Conservation (phyloP, 2,113 vertebrate genomes). For the Tonatia bakeri region DNA sequence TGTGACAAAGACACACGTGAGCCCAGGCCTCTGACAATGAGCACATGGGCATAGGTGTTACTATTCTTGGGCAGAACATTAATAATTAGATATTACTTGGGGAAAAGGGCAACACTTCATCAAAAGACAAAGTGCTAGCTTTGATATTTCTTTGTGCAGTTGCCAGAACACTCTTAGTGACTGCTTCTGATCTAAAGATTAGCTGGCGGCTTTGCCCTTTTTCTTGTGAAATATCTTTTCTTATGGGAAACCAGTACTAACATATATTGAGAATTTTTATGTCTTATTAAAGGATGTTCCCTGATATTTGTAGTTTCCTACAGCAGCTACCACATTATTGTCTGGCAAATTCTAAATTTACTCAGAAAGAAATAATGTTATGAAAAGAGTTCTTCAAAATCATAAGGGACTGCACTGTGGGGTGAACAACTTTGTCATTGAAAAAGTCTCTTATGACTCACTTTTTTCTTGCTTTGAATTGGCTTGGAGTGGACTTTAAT, state of each 20-base stretch:
- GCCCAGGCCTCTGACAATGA: neutral
- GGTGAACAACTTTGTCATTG: neutral
- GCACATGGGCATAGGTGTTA: slow-evolving; percentile 25
- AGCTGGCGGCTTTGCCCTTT: slow-evolving; percentile 81
- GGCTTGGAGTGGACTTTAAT: neutral
- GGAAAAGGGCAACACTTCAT: slow-evolving; percentile 80
- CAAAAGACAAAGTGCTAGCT: slow-evolving; percentile 77
- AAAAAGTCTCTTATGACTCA: neutral
- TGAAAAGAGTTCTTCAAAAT: slow-evolving; percentile 63
- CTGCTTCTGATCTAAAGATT: slow-evolving; percentile 78
- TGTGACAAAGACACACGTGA: neutral
- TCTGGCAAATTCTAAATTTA: slow-evolving; percentile 73
- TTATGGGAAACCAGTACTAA: slow-evolving; percentile 74
- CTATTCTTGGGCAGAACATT: slow-evolving; percentile 72
- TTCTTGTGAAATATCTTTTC: slow-evolving; percentile 77
- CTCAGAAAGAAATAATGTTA: slow-evolving; percentile 62
- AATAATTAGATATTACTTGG: slow-evolving; percentile 79
- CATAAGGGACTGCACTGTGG: neutral
- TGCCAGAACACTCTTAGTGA: slow-evolving; percentile 67
- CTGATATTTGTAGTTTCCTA: slow-evolving; percentile 75
- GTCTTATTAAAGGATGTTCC: slow-evolving; percentile 78
- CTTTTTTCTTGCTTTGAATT: neutral
- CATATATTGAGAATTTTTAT: slow-evolving; percentile 73
- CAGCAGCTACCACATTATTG: slow-evolving; percentile 70
- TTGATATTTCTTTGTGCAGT: slow-evolving; percentile 73